These are phyloP conservation scores for Scatophagus argus DNA, from an alignment of 2,113 vertebrate genomes.

Conservation along the genomic window DNA sequence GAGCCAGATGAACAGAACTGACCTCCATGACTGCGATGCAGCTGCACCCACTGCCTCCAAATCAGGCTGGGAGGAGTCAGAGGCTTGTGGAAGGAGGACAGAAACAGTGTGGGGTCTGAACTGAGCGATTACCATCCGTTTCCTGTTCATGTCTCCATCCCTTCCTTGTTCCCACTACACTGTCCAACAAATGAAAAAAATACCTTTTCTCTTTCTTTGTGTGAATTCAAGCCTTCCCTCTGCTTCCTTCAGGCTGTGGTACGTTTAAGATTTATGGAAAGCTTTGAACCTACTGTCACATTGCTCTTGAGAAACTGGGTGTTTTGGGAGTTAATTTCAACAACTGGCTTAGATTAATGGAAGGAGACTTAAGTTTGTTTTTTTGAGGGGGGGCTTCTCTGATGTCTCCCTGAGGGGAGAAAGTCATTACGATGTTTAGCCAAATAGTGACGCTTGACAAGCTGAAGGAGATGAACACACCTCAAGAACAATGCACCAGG, in stretches of 20 bases:
- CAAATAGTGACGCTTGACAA: conserved; percentile 20
- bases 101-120: conserved; percentile 56
- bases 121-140: conserved; percentile 64
- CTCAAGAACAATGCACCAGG: background rate
- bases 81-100: conserved; percentile 54
- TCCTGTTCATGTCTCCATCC: conserved; percentile 70
- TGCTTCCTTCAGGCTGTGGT: conserved; percentile 39
- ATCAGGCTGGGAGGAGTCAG: conserved; percentile 67
- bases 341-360: background rate
- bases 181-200: conserved; percentile 61
- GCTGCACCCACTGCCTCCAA: conserved; percentile 73
- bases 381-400: conserved; percentile 2
- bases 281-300: conserved; percentile 38
- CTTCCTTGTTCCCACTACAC: conserved; percentile 64
- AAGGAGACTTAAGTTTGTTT: background rate
- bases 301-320: conserved; percentile 27
- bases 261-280: conserved; percentile 15
- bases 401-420: conserved; percentile 12
- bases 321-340: conserved; percentile 32
- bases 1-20: conserved; percentile 56
- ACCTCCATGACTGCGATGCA: conserved; percentile 66
- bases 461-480: conserved; percentile 12
- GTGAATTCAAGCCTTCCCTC: conserved; percentile 46
- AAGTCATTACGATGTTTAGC: conserved; percentile 19
- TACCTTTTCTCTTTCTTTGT: conserved; percentile 4